phyloP scores from a whole-genome alignment of 2,113 vertebrate species.

The Hypanus sabinus region DNA sequence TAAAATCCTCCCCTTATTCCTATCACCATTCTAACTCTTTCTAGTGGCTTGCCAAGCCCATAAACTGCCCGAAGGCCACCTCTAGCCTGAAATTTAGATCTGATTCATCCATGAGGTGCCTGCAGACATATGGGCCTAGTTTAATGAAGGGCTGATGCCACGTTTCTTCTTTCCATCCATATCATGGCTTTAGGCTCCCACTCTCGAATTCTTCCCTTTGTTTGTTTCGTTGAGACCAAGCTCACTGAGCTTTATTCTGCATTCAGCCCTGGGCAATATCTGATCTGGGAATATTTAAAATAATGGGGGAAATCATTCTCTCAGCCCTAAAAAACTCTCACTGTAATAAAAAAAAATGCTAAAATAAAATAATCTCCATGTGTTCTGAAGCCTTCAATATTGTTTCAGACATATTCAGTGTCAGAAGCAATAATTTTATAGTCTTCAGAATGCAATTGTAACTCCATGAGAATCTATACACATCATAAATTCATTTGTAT shows the following conservation, averaged over 20 bases:
- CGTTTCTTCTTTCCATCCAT: background rate
- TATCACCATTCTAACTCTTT: background rate
- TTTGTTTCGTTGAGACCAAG: background rate
- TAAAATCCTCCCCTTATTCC: background rate
- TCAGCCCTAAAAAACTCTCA: background rate
- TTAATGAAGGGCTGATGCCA: background rate
- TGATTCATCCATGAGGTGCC: background rate
- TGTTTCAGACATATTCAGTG: background rate
- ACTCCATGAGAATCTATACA: background rate
- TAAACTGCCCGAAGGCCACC: background rate
- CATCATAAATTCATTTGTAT: background rate
- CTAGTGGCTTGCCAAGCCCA: background rate
- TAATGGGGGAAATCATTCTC: background rate
- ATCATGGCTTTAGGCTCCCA: background rate
- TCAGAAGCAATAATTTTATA: background rate
- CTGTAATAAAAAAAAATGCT: slow-evolving; percentile 9
- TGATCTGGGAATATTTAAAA: background rate
- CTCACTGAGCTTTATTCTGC: background rate
- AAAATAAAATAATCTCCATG: background rate
- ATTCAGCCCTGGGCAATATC: background rate
- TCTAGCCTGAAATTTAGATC: background rate
- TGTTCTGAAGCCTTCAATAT: background rate
- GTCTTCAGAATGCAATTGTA: background rate
- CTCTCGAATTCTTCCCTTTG: background rate
- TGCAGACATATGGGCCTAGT: background rate